These are phyloP conservation scores for Cynoglossus semilaevis DNA, from an alignment of 2,113 vertebrate genomes.

Conservation along the genomic window DNA sequence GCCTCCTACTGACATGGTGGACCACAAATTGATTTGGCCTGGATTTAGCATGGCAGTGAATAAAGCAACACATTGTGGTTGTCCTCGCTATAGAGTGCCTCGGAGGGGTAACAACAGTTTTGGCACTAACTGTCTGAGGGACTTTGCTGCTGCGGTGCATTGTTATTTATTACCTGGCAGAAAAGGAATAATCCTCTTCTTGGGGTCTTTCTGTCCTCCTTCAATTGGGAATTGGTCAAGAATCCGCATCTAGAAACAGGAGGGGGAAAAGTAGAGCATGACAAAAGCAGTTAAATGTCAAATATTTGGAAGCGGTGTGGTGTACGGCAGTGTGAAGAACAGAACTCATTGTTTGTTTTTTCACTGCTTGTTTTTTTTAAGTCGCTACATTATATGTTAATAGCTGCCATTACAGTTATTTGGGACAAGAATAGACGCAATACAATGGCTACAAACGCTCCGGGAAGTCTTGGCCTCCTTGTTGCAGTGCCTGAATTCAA, in stretches of 20 bases:
- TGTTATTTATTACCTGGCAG: slow-evolving; percentile 84
- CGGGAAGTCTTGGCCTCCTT: slow-evolving; percentile 28
- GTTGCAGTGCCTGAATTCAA: slow-evolving; percentile 35
- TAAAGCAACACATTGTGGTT: slow-evolving; percentile 43
- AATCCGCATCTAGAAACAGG: slow-evolving; percentile 87
- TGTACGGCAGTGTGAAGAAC: not conserved
- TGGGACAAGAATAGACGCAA: slow-evolving; percentile 17
- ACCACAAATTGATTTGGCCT: slow-evolving; percentile 47
- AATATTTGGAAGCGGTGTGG: not conserved
- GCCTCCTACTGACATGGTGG: slow-evolving; percentile 46
- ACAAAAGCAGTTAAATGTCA: slow-evolving; percentile 2
- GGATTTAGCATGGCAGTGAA: slow-evolving; percentile 35
- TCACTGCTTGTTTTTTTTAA: not conserved
- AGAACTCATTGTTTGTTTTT: not conserved
- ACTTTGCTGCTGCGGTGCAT: not conserved
- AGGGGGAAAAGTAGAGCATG: not conserved
- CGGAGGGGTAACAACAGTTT: slow-evolving; percentile 29
- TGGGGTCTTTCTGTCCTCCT: slow-evolving; percentile 95
- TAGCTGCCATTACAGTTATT: slow-evolving; percentile 32
- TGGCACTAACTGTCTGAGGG: slow-evolving; percentile 16
- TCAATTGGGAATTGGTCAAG: slow-evolving; percentile 95
- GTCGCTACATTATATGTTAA: slow-evolving; percentile 16
- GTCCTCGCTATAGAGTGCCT: slow-evolving; percentile 27
- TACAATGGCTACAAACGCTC: slow-evolving; percentile 1
- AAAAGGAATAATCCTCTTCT: slow-evolving; percentile 95